Evolutionary conservation across 2,888 invertebrate species (phyloP).

Genomic region (Torymus aiolomorphi): DNA sequence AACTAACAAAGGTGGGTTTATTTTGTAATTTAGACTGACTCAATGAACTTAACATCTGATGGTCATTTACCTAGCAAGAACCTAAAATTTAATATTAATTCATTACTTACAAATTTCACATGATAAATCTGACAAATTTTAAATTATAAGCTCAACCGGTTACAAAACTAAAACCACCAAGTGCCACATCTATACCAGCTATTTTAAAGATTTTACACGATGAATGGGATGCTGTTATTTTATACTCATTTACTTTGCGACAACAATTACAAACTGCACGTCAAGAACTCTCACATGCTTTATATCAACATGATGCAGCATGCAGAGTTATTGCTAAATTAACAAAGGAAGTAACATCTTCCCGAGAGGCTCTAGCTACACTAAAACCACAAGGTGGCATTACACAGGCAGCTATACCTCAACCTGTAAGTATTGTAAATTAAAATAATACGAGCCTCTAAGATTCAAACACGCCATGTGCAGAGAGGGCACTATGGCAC

Average conservation of each 20-base stretch:
- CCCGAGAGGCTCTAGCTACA: conserved; percentile 98
- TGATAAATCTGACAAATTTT: too few relatives aligned
- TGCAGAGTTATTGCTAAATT: conserved; percentile 98
- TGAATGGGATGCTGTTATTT: conserved; percentile 99
- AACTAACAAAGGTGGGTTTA: too few relatives aligned
- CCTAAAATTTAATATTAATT: too few relatives aligned
- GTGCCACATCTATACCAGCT: conserved; percentile 98
- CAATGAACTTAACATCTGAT: too few relatives aligned
- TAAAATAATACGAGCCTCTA: too few relatives aligned
- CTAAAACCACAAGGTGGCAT: conserved; percentile 98
- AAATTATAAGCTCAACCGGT: conserved; percentile 85
- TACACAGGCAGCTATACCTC: conserved; percentile 80
- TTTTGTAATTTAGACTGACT: too few relatives aligned
- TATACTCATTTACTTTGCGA: conserved; percentile 97
- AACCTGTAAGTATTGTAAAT: conserved; percentile 77
- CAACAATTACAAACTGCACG: conserved; percentile 98
- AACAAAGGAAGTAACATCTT: conserved; percentile 98
- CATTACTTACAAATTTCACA: too few relatives aligned
- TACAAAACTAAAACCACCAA: conserved; percentile 97
- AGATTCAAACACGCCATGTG: too few relatives aligned
- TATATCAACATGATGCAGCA: conserved; percentile 99
- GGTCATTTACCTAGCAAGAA: too few relatives aligned
- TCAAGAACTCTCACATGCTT: conserved; percentile 91
- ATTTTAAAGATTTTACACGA: conserved; percentile 92
- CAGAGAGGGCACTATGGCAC: too few relatives aligned